Percentiles rank a stretch among this genome's conserved stretches.
Conservation (phyloP, 1,140 invertebrate species). For the Bursaphelenchus mucronatus region DNA sequence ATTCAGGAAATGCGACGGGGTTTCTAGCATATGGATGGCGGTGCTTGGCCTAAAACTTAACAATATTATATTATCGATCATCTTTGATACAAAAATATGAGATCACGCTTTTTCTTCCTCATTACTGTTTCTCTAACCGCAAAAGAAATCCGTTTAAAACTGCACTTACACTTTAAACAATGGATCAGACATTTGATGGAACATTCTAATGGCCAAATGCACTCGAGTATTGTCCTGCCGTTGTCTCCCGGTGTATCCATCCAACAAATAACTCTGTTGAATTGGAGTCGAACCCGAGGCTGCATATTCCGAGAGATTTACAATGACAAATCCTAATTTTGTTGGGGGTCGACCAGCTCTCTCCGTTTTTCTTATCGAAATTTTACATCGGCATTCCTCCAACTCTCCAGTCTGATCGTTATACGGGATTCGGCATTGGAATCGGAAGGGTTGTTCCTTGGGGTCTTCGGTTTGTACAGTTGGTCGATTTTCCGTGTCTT, state of each 20-base stretch:
- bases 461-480: not conserved
- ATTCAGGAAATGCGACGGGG: not conserved
- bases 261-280: constrained; percentile 79
- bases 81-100: not conserved
- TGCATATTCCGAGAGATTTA: constrained; percentile 92
- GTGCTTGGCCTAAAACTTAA: constrained; percentile 7
- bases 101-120: no score
- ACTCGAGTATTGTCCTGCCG: constrained; percentile 83
- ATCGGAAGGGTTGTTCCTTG: constrained; percentile 83
- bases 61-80: not conserved
- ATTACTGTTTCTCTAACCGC: not conserved
- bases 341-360: constrained; percentile 84
- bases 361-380: constrained; percentile 83
- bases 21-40: no score
- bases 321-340: constrained; percentile 91
- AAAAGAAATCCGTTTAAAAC: not conserved
- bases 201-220: constrained; percentile 32
- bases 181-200: constrained; percentile 35
- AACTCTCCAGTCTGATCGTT: constrained; percentile 86
- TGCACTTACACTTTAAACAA: constrained; percentile 39
- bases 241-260: constrained; percentile 77
- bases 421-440: constrained; percentile 92
- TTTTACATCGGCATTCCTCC: constrained; percentile 81
- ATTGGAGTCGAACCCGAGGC: constrained; percentile 74
- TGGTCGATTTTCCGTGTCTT: constrained; percentile 18